phyloP scores from a whole-genome alignment of 2,797 vertebrate species.

The Notolabrus celidotus region DNA sequence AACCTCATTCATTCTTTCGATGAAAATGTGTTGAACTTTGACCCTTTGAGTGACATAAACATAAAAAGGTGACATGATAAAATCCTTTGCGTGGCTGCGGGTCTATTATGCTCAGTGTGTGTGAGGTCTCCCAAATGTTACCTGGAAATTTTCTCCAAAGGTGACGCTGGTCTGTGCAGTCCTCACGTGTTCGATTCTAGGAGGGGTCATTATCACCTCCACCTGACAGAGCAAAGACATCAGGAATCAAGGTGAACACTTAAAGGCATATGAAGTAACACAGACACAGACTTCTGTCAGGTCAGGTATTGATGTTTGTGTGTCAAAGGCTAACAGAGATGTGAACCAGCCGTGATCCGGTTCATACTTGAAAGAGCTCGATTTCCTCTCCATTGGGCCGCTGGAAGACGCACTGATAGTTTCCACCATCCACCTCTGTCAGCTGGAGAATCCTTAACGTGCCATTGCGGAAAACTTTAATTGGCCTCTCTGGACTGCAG shows the following conservation, averaged over 20 bases:
- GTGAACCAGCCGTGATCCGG: constrained; percentile 5
- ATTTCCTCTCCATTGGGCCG: constrained; percentile 85
- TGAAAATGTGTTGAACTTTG: background rate
- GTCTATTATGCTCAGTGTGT: too few species aligned
- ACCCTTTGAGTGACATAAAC: too few species aligned
- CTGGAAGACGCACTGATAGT: constrained; percentile 86
- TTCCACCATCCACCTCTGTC: constrained; percentile 84
- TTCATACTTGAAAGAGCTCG: constrained; percentile 84
- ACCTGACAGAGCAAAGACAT: constrained; percentile 66
- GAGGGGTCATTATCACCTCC: constrained; percentile 86
- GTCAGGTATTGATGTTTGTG: too few species aligned
- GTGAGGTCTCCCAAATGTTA: constrained; percentile 32
- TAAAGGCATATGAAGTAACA: background rate
- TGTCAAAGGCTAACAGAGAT: background rate
- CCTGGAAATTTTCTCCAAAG: constrained; percentile 85
- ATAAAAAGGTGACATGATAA: too few species aligned
- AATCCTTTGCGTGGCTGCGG: too few species aligned
- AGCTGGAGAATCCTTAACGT: constrained; percentile 86
- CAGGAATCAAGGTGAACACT: background rate
- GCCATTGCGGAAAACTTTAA: constrained; percentile 85
- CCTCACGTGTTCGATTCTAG: constrained; percentile 83
- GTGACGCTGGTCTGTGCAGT: constrained; percentile 77
- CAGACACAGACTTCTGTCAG: background rate
- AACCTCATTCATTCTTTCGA: too few species aligned
- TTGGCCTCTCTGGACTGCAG: constrained; percentile 83